These are phyloP conservation scores for Diogma glabrata DNA, from an alignment of 2,888 invertebrate species.

Conservation along the genomic window DNA sequence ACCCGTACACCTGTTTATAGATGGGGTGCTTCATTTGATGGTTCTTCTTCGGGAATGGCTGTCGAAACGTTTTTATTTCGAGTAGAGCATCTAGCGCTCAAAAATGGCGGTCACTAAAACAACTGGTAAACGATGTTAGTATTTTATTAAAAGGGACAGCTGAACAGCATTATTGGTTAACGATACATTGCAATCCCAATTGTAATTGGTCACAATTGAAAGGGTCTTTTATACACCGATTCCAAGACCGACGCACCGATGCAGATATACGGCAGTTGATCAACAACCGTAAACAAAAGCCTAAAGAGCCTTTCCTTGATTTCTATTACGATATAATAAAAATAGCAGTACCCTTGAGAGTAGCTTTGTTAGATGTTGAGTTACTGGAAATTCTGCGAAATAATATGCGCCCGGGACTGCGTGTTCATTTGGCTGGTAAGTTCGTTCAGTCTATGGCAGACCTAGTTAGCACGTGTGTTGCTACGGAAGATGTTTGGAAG, in stretches of 20 bases:
- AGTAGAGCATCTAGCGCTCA: not conserved
- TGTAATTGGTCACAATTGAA: not conserved
- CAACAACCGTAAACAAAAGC: not conserved
- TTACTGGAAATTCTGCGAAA: not conserved
- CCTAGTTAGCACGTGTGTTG: not conserved
- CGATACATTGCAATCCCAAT: not conserved
- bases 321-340: not conserved
- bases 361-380: not conserved
- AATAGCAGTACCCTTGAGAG: not conserved
- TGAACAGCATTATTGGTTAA: not conserved
- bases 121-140: not conserved
- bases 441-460: too few relatives aligned
- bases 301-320: not conserved
- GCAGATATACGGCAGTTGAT: not conserved
- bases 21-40: not conserved
- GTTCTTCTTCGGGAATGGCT: not conserved
- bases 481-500: not conserved
- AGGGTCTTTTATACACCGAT: not conserved
- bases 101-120: not conserved
- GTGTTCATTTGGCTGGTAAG: not conserved
- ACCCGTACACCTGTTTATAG: not conserved
- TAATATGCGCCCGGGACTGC: not conserved
- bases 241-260: not conserved
- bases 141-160: not conserved
- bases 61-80: not conserved